A percentile compares a stretch with the other conserved stretches of the same genome.
These are phyloP conservation scores for Hipposideros armiger DNA, from an alignment of 2,113 vertebrate genomes.

Conservation along the genomic window DNA sequence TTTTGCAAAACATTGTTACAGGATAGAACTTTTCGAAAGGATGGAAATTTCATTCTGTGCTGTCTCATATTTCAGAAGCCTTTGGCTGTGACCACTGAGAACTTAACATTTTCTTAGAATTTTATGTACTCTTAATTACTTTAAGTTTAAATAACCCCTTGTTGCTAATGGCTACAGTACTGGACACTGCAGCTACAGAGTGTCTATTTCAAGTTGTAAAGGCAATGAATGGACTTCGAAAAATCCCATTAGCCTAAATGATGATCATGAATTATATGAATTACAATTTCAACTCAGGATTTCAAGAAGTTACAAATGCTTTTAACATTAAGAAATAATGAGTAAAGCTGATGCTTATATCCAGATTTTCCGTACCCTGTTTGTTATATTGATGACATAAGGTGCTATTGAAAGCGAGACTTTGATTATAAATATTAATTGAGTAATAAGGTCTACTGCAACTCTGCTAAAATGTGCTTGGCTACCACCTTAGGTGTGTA, in stretches of 20 bases:
- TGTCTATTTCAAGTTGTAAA: neutral
- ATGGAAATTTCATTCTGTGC: neutral
- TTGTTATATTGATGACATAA: neutral
- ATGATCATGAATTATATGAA: slow-evolving; percentile 3
- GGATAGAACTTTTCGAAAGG: neutral
- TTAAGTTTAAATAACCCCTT: neutral
- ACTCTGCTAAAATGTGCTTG: neutral
- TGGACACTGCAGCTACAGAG: neutral
- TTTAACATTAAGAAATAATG: slow-evolving; percentile 49
- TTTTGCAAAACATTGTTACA: neutral
- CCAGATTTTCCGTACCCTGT: neutral
- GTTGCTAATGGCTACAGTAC: neutral
- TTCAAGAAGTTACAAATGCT: neutral
- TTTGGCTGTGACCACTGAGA: neutral
- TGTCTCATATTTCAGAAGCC: neutral
- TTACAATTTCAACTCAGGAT: slow-evolving; percentile 18
- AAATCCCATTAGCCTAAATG: neutral
- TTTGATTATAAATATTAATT: neutral
- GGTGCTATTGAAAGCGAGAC: neutral
- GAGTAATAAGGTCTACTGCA: neutral
- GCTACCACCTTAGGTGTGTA: neutral
- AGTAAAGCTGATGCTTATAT: neutral
- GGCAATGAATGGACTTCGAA: neutral
- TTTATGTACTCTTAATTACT: neutral
- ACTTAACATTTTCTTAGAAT: neutral